Evolutionary conservation across 2,797 vertebrate species (phyloP).

Genomic region (Argya squamiceps): DNA sequence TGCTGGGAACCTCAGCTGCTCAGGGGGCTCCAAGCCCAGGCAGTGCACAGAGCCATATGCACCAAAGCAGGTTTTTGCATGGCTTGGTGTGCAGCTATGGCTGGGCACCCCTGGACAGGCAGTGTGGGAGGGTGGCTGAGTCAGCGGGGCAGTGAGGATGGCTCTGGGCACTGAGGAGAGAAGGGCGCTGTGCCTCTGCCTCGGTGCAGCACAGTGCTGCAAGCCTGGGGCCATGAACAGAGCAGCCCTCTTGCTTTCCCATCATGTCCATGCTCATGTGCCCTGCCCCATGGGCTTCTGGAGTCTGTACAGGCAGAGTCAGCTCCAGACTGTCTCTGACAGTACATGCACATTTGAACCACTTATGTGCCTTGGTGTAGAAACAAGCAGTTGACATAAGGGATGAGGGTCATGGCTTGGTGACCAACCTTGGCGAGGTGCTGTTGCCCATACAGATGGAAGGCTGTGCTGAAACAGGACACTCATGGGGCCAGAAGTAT

Average conservation of each 20-base stretch:
- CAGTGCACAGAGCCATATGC: not conserved
- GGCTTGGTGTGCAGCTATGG: not conserved
- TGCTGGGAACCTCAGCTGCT: rapidly evolving
- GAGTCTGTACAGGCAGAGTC: not conserved
- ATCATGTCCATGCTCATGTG: not conserved
- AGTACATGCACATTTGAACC: not conserved
- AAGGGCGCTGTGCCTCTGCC: not conserved
- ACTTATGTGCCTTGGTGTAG: not conserved
- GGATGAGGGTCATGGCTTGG: not conserved
- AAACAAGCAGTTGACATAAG: not conserved
- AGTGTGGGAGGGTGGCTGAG: not conserved
- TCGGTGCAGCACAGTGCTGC: not conserved
- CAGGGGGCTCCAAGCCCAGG: rapidly evolving
- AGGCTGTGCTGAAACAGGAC: not conserved
- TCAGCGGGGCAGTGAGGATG: not conserved
- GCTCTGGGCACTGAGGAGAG: rapidly evolving
- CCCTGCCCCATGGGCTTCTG: not conserved
- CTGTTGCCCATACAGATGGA: not conserved
- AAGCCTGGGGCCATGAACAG: not conserved
- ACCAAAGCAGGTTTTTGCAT: not conserved
- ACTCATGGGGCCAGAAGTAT: not conserved
- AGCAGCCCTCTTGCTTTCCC: not conserved
- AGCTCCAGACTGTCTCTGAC: not conserved
- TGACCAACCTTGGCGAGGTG: not conserved
- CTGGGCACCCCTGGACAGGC: rapidly evolving